A percentile compares a stretch with the other conserved stretches of the same genome.
These are phyloP conservation scores for Bos taurus DNA, from an alignment of 2,113 vertebrate species.

Conservation along the genomic window ARS-UCD2.0 NC_037334.1:40368001-40368500, in stretches of 20 bases:
- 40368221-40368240: constrained; percentile 82
- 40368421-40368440: not conserved
- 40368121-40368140: constrained; percentile 78
- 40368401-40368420: not conserved
- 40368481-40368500: not conserved
- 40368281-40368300: constrained; percentile 43
- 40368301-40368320: not conserved
- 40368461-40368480: not conserved
- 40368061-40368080: constrained; percentile 35
- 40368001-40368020: constrained; percentile 37
- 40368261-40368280: constrained; percentile 57
- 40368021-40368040: constrained; percentile 56
- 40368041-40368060: constrained; percentile 44
- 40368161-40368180: constrained; percentile 76
- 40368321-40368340: not conserved
- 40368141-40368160: constrained; percentile 78
- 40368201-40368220: constrained; percentile 80
- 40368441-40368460: not conserved
- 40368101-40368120: constrained; percentile 52
- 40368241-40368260: constrained; percentile 77
- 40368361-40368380: not conserved
- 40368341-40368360: not conserved
- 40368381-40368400: not conserved
- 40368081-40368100: constrained; percentile 46
- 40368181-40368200: constrained; percentile 79